phyloP scores from a whole-genome alignment of 2,888 invertebrate genomes.

The Drosophila eohydei region DNA sequence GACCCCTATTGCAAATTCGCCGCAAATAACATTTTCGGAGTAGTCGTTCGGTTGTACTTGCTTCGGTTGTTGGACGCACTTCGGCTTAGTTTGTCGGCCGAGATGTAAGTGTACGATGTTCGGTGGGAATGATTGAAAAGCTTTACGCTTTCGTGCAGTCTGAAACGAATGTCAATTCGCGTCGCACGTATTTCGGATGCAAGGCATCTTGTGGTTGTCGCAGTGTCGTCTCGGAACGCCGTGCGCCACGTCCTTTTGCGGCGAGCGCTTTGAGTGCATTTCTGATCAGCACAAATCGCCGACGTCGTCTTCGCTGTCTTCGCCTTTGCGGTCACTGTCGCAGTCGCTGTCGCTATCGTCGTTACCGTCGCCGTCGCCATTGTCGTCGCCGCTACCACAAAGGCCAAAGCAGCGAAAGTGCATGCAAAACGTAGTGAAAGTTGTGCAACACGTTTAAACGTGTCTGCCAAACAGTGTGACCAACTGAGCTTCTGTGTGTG shows the following conservation, averaged over 20 bases:
- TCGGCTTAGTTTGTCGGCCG: constrained; percentile 21
- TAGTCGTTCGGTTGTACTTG: constrained; percentile 12
- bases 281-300: constrained; percentile 44
- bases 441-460: constrained; percentile 26
- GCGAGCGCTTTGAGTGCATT: constrained; percentile 52
- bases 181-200: constrained; percentile 62
- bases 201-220: constrained; percentile 24
- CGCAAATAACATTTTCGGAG: constrained; percentile 46
- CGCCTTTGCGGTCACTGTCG: neutral
- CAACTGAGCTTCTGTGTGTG: constrained; percentile 20
- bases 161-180: constrained; percentile 60
- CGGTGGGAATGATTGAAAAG: constrained; percentile 39
- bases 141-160: constrained; percentile 58
- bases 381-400: constrained; percentile 4
- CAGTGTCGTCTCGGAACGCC: constrained; percentile 25
- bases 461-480: constrained; percentile 22
- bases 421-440: constrained; percentile 57
- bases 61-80: neutral
- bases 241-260: constrained; percentile 27
- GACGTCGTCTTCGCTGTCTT: neutral
- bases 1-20: constrained; percentile 44
- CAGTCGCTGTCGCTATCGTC: neutral
- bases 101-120: constrained; percentile 15
- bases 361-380: neutral
- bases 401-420: constrained; percentile 47